A percentile compares a stretch with the other conserved stretches of the same genome.
phyloP scores from a whole-genome alignment of 2,113 vertebrate genomes.

The Platanista minor region DNA sequence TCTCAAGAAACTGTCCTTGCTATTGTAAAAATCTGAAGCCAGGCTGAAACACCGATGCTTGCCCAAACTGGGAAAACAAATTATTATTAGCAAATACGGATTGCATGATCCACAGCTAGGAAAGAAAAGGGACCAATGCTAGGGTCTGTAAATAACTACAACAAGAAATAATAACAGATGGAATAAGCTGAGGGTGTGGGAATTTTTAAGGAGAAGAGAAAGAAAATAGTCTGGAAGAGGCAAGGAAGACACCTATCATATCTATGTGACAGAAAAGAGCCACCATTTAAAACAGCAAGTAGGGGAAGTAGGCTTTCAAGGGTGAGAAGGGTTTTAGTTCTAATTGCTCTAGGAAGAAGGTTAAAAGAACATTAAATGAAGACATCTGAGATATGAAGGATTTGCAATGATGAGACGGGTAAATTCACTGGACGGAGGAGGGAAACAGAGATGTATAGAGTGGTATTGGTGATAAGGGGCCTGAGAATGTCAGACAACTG shows the following conservation, averaged over 20 bases:
- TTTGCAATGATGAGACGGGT: background rate
- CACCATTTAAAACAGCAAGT: background rate
- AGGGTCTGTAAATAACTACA: background rate
- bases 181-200: background rate
- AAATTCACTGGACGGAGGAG: background rate
- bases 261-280: background rate
- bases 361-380: background rate
- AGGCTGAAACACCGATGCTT: background rate
- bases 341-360: background rate
- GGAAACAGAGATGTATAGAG: background rate
- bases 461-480: accelerated
- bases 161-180: background rate
- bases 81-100: slow-evolving; percentile 42
- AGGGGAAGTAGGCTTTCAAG: background rate
- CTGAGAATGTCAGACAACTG: too few species aligned
- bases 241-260: background rate
- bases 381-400: too few species aligned
- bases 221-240: background rate
- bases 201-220: background rate
- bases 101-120: background rate
- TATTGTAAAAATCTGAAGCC: background rate
- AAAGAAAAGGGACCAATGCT: background rate
- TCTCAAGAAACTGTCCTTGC: slow-evolving; percentile 11
- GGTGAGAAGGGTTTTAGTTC: background rate
- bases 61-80: background rate